phyloP scores from a whole-genome alignment of 64 coral and sea anemone species.

The Orbicella faveolata region DNA sequence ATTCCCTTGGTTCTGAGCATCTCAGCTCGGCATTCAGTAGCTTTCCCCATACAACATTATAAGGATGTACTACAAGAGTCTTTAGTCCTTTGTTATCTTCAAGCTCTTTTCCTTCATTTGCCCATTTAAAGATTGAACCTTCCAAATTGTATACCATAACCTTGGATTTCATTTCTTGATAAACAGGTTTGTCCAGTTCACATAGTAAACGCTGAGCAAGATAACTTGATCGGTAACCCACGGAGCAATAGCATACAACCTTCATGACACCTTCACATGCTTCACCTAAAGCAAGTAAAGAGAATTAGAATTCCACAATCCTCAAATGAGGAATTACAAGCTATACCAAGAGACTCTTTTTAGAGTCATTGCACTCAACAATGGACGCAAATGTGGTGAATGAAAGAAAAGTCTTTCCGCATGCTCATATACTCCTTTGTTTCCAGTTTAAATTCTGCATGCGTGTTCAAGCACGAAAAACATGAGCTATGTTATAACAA shows the following conservation, averaged over 20 bases:
- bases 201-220: constrained; percentile 41
- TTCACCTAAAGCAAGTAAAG: not conserved
- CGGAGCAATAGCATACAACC: constrained; percentile 57
- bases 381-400: no score
- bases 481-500: constrained; percentile 19
- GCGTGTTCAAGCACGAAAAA: no score
- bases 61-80: constrained; percentile 57
- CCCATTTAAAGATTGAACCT: constrained; percentile 80
- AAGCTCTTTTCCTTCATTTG: constrained; percentile 65
- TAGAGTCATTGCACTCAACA: no score
- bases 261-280: not conserved
- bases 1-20: constrained; percentile 30
- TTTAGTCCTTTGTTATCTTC: constrained; percentile 37
- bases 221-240: constrained; percentile 63
- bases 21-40: constrained; percentile 47
- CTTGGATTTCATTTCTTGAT: constrained; percentile 7
- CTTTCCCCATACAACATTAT: constrained; percentile 63
- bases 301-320: no score
- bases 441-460: no score
- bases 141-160: constrained; percentile 55
- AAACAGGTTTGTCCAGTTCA: constrained; percentile 33
- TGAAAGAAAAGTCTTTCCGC: no score
- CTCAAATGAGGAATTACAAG: no score
- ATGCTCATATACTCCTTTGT: no score
- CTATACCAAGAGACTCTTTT: no score